These are phyloP conservation scores for Chalcosyrphus nemorum DNA, from an alignment of 2,888 invertebrate species.

Conservation along the genomic window DNA sequence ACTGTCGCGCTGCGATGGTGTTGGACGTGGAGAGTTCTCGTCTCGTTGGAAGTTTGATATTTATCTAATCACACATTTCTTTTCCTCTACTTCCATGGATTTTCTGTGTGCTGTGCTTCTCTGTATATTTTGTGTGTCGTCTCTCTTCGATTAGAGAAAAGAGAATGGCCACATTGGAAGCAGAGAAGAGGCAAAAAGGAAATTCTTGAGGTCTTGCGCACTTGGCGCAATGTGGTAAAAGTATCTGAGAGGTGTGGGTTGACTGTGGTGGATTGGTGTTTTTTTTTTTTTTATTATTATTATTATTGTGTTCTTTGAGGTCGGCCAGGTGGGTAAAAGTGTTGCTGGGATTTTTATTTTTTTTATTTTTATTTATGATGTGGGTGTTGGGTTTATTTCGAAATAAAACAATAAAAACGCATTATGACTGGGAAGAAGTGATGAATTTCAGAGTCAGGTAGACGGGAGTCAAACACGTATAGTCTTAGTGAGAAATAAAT, in stretches of 20 bases:
- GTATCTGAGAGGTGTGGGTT: constrained; percentile 18
- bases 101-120: constrained; percentile 23
- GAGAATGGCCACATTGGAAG: constrained; percentile 21
- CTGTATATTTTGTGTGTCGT: constrained; percentile 5
- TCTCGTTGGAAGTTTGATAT: constrained; percentile 70
- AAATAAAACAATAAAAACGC: not conserved
- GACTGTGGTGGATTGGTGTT: constrained; percentile 22
- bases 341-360: constrained; percentile 2
- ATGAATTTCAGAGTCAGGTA: not conserved
- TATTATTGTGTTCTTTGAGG: constrained; percentile 4
- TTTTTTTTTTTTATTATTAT: not conserved
- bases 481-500: not conserved
- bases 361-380: constrained; percentile 31
- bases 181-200: not conserved
- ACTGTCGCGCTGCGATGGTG: constrained; percentile 75
- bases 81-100: constrained; percentile 66
- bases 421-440: not conserved
- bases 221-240: constrained; percentile 17
- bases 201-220: constrained; percentile 45
- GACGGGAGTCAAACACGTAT: not conserved
- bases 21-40: constrained; percentile 60
- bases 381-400: constrained; percentile 27
- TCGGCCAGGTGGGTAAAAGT: constrained; percentile 36
- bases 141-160: constrained; percentile 45
- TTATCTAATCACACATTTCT: constrained; percentile 71